Evolutionary conservation across 2,797 vertebrate species (phyloP).

Genomic region (Geotrypetes seraphini): DNA sequence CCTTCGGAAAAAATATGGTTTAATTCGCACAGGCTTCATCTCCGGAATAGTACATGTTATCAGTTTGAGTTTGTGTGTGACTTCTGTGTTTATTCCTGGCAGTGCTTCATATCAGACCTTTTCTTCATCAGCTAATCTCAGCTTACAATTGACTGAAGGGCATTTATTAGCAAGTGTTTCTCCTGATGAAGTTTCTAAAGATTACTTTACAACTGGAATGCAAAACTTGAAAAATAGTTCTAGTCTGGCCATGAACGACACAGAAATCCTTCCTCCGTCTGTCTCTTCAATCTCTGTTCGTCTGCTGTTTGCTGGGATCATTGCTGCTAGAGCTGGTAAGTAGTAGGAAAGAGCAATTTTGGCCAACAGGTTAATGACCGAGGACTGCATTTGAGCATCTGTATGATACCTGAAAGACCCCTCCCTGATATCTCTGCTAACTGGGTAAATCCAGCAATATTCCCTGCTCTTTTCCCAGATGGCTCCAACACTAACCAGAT

Average conservation of each 20-base stretch:
- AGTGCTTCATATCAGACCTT: conserved; percentile 63
- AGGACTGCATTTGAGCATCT: too few species aligned
- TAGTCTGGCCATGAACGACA: conserved; percentile 7
- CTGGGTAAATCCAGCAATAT: too few species aligned
- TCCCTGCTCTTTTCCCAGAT: too few species aligned
- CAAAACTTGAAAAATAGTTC: conserved; percentile 28
- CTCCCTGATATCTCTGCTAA: too few species aligned
- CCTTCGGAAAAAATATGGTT: conserved; percentile 60
- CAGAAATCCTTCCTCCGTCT: conserved; percentile 26
- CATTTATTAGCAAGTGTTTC: conserved; percentile 33
- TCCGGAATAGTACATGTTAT: conserved; percentile 56
- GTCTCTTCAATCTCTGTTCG: conserved; percentile 64
- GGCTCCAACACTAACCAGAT: too few species aligned
- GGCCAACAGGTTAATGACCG: too few species aligned
- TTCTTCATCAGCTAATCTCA: conserved; percentile 40
- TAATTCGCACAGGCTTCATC: conserved; percentile 65
- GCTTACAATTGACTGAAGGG: conserved; percentile 45
- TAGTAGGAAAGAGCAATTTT: too few species aligned
- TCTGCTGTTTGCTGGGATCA: conserved; percentile 70
- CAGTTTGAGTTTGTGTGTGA: conserved; percentile 59
- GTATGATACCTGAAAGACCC: too few species aligned
- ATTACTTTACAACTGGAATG: background rate
- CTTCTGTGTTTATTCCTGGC: conserved; percentile 60
- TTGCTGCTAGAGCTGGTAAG: conserved; percentile 70
- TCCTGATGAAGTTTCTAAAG: conserved; percentile 14